Percentiles rank a stretch among this genome's conserved stretches.
These are phyloP conservation scores for Sphecodes monilicornis DNA, from an alignment of 2,888 invertebrate genomes.

Conservation along the genomic window DNA sequence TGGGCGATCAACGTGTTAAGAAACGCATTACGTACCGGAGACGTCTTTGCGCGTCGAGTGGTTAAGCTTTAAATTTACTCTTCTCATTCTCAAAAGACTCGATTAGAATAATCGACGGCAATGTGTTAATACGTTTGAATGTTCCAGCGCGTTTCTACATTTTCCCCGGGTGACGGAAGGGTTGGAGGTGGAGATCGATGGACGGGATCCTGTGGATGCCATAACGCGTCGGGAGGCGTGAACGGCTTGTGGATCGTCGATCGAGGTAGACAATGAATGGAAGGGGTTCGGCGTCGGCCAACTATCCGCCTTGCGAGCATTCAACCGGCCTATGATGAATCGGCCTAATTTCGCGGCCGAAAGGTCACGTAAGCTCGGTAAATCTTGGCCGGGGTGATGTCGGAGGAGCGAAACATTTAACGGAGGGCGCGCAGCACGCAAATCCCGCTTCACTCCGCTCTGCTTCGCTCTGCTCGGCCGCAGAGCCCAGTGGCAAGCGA, in stretches of 20 bases:
- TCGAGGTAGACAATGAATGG: constrained; percentile 55
- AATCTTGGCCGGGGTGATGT: constrained; percentile 74
- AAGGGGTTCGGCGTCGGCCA: constrained; percentile 20
- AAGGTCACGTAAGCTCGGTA: constrained; percentile 79
- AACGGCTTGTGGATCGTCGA: constrained; percentile 55
- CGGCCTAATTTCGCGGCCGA: constrained; percentile 80
- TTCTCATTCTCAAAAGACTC: too few relatives aligned
- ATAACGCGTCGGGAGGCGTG: constrained; percentile 37
- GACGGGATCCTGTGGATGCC: constrained; percentile 2
- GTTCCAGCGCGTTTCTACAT: neutral
- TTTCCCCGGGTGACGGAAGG: neutral
- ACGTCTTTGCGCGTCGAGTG: too few relatives aligned
- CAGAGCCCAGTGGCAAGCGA: neutral
- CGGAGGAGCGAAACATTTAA: constrained; percentile 59
- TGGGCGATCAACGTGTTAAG: too few relatives aligned
- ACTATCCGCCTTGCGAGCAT: constrained; percentile 51
- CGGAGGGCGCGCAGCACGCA: constrained; percentile 56
- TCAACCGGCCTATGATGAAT: constrained; percentile 77
- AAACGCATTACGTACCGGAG: too few relatives aligned
- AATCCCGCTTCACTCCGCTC: constrained; percentile 54
- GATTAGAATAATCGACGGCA: too few relatives aligned
- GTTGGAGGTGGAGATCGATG: constrained; percentile 46
- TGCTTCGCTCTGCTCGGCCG: neutral
- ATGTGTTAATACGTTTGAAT: too few relatives aligned
- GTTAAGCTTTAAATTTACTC: too few relatives aligned